phyloP scores from a whole-genome alignment of 92 coral and sea anemone genomes.

The Montipora capitata region DNA sequence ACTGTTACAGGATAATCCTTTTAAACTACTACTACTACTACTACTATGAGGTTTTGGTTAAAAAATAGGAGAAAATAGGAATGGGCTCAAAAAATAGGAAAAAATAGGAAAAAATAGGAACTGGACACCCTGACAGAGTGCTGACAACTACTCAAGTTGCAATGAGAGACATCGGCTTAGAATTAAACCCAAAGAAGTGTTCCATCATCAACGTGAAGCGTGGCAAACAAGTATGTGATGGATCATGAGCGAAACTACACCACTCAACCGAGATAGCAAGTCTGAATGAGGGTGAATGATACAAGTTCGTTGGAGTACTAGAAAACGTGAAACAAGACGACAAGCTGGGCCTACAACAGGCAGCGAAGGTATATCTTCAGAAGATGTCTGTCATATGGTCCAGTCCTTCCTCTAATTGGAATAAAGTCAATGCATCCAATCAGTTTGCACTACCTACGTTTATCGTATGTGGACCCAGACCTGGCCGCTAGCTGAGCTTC shows the following conservation, averaged over 20 bases:
- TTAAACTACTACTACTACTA: no score
- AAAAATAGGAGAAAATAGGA: no score
- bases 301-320: conserved; percentile 61
- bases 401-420: conserved; percentile 1
- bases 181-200: no score
- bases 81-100: no score
- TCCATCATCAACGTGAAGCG: no score
- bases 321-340: conserved; percentile 52
- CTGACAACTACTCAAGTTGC: not conserved
- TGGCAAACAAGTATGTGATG: not conserved
- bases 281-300: conserved; percentile 1
- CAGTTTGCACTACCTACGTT: not conserved
- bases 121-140: no score
- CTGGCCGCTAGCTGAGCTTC: conserved; percentile 30
- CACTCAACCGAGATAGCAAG: not conserved
- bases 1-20: no score
- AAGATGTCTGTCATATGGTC: conserved; percentile 52
- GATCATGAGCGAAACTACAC: not conserved
- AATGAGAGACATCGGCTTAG: not conserved
- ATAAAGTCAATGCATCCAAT: not conserved
- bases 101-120: no score
- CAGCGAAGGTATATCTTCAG: conserved; percentile 12
- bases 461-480: no score
- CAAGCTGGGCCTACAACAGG: conserved; percentile 33
- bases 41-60: no score